Evolutionary conservation across 2,113 vertebrate species (phyloP).

Genomic region (Notothenia coriiceps): DNA sequence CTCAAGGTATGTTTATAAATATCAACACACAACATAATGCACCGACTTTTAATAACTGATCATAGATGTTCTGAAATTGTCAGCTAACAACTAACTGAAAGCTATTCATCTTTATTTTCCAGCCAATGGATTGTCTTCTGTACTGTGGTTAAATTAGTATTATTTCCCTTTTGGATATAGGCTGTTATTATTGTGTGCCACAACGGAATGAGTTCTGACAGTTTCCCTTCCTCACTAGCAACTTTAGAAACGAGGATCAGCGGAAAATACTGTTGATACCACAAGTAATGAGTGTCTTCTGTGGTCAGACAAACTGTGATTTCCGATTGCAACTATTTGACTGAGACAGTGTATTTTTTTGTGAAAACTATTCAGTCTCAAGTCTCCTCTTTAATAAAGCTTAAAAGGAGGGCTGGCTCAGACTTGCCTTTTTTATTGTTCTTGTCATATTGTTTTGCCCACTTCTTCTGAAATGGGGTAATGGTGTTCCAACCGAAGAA

Average conservation of each 20-base stretch:
- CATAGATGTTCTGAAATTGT: constrained; percentile 17
- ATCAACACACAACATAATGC: constrained; percentile 4
- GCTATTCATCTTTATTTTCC: constrained; percentile 31
- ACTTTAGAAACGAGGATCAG: constrained; percentile 24
- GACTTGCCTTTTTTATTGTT: too few relatives aligned
- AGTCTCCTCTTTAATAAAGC: too few relatives aligned
- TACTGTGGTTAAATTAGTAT: constrained; percentile 34
- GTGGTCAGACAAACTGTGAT: background rate
- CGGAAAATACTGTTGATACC: background rate
- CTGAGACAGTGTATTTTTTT: background rate
- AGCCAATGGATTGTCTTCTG: constrained; percentile 26
- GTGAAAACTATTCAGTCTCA: background rate
- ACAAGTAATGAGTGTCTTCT: background rate
- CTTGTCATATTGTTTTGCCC: too few relatives aligned
- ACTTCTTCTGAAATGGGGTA: too few relatives aligned
- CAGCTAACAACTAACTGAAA: constrained; percentile 6
- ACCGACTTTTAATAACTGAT: constrained; percentile 8
- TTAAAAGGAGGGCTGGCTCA: too few relatives aligned
- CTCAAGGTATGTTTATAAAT: constrained; percentile 18
- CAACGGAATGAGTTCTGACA: constrained; percentile 31
- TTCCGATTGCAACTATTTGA: background rate
- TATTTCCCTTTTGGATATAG: constrained; percentile 33
- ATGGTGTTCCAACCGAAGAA: too few relatives aligned
- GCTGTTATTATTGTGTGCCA: constrained; percentile 41
- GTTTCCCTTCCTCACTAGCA: background rate